These are phyloP conservation scores for Falco rusticolus DNA, from an alignment of 2,797 vertebrate genomes.

Conservation along the genomic window DNA sequence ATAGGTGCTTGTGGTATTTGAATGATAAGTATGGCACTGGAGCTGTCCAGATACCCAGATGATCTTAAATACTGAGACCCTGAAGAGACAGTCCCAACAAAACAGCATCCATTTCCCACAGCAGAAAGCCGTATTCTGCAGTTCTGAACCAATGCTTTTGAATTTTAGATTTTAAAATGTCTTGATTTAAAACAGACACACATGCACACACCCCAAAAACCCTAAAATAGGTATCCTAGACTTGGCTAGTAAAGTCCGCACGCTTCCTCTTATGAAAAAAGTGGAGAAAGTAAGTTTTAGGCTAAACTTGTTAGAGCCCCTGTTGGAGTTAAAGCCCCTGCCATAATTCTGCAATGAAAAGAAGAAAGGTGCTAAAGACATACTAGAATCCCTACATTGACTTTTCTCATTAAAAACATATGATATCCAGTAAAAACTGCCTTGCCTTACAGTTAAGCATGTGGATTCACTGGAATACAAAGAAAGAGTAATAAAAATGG, in stretches of 20 bases:
- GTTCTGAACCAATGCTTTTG: neutral
- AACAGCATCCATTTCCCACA: neutral
- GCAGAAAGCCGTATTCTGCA: neutral
- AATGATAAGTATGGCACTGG: neutral
- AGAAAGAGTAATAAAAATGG: neutral
- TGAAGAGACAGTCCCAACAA: neutral
- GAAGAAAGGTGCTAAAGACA: neutral
- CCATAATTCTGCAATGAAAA: neutral
- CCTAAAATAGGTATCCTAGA: neutral
- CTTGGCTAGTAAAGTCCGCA: neutral
- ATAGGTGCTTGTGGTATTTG: neutral
- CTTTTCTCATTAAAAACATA: neutral
- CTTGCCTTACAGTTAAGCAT: neutral
- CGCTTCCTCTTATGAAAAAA: neutral
- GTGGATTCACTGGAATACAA: neutral
- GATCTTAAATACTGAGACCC: neutral
- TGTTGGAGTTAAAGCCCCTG: neutral
- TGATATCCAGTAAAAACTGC: neutral
- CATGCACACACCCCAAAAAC: accelerated
- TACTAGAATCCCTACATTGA: neutral
- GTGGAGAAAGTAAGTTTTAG: neutral
- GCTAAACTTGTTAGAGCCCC: neutral
- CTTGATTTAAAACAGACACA: neutral
- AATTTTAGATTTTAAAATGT: neutral
- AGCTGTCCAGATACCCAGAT: neutral